These are phyloP conservation scores for Gila orcuttii DNA, from an alignment of 2,113 vertebrate species.

Conservation along the genomic window DNA sequence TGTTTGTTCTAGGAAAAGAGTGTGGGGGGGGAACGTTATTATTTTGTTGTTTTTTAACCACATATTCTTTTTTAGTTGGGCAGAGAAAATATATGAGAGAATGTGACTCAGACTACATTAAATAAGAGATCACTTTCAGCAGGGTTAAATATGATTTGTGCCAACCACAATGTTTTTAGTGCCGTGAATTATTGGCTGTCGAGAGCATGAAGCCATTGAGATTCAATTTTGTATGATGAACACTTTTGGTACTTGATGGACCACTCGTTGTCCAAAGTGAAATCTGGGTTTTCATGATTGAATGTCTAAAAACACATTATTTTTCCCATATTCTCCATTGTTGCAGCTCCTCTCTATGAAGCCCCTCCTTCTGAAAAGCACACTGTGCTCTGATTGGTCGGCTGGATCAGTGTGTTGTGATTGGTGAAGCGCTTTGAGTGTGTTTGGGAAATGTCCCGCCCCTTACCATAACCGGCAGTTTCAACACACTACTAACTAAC, in stretches of 20 bases:
- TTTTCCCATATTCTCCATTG: too few species aligned
- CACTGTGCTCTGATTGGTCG: too few species aligned
- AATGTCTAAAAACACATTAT: too few species aligned
- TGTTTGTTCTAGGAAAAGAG: neutral
- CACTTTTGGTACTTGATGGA: neutral
- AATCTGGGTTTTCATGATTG: neutral
- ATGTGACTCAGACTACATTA: neutral
- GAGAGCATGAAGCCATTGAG: constrained; percentile 1
- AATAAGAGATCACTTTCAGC: neutral
- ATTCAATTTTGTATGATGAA: constrained; percentile 14
- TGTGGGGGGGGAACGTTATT: neutral
- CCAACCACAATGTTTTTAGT: constrained; percentile 2
- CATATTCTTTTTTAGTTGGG: neutral
- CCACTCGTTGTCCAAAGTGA: neutral
- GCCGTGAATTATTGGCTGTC: neutral
- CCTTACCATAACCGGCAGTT: too few species aligned
- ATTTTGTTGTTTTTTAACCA: neutral
- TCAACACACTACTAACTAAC: too few species aligned
- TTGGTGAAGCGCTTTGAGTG: too few species aligned
- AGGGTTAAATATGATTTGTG: constrained; percentile 13
- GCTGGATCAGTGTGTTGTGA: too few species aligned
- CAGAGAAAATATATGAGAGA: neutral
- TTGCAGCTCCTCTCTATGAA: too few species aligned
- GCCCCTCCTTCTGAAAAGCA: too few species aligned
- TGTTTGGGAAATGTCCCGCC: too few species aligned